phyloP scores from a whole-genome alignment of 2,888 invertebrate genomes.

The Acholoe squamosa region DNA sequence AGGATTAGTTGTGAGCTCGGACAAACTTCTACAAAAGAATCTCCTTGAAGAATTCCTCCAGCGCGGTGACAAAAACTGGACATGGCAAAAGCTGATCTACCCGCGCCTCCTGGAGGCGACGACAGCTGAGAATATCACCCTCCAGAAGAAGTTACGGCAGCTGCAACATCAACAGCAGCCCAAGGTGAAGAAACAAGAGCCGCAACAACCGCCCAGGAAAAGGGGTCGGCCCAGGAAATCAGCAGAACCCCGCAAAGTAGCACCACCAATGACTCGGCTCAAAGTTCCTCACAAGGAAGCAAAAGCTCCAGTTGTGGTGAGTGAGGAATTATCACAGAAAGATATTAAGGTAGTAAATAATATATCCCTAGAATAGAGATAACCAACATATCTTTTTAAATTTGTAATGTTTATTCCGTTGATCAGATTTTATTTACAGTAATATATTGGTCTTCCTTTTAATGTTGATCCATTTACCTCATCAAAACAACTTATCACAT shows the following conservation, averaged over 20 bases:
- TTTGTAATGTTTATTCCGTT: too few relatives aligned
- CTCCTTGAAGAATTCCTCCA: neutral
- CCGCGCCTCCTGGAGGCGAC: neutral
- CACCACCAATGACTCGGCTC: neutral
- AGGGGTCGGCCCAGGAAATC: constrained; percentile 45
- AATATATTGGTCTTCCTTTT: too few relatives aligned
- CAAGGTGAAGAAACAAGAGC: neutral
- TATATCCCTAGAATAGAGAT: too few relatives aligned
- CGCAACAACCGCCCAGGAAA: neutral
- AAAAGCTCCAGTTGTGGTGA: neutral
- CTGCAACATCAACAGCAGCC: neutral
- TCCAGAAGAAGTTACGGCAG: neutral
- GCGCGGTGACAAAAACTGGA: neutral
- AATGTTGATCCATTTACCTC: too few relatives aligned
- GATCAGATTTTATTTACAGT: too few relatives aligned
- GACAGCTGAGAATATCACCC: neutral
- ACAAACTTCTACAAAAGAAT: neutral
- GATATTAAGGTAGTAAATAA: too few relatives aligned
- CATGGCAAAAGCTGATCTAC: constrained; percentile 11
- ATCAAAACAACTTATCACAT: too few relatives aligned
- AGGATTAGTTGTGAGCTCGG: neutral
- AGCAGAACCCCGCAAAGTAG: neutral
- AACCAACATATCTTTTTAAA: too few relatives aligned
- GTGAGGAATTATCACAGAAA: neutral
- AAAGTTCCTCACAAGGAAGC: neutral